Conservation (phyloP, 2,888 invertebrate species). For the Eupithecia centaureata region DNA sequence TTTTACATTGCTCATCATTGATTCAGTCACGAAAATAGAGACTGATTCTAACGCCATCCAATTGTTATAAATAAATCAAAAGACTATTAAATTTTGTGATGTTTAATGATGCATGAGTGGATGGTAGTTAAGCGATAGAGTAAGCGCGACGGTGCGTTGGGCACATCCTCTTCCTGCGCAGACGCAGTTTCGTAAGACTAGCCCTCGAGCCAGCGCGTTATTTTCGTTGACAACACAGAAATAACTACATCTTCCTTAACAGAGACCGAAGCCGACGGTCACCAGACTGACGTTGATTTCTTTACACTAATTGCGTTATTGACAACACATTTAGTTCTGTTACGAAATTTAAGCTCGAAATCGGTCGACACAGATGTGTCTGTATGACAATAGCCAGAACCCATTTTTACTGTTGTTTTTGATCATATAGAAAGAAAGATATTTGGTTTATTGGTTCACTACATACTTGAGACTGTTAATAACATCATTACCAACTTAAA, state of each 20-base stretch:
- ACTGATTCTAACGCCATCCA: constrained; percentile 1
- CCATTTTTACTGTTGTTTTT: no score
- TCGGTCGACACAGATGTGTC: constrained; percentile 41
- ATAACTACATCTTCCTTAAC: constrained; percentile 78
- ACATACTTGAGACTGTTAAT: no score
- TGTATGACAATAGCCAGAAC: no score
- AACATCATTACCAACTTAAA: no score
- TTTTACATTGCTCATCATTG: no score
- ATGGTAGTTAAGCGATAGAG: constrained; percentile 37
- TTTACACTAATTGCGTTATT: constrained; percentile 82
- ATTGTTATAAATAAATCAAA: constrained; percentile 26
- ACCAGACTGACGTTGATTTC: constrained; percentile 78
- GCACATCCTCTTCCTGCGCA: constrained; percentile 79
- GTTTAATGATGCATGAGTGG: constrained; percentile 51
- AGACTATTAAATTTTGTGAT: constrained; percentile 33
- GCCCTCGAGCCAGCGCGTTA: constrained; percentile 70
- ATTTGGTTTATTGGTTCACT: no score
- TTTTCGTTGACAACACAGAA: constrained; percentile 82
- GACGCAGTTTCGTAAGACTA: constrained; percentile 72
- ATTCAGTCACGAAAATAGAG: neutral
- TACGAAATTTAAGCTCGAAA: constrained; percentile 55
- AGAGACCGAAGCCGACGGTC: constrained; percentile 65
- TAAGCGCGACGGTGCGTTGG: constrained; percentile 51
- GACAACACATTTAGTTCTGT: constrained; percentile 73
- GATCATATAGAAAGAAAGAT: no score